These are phyloP conservation scores for Ceratoteleas bidentatus DNA, from an alignment of 1,140 invertebrate species.

Conservation along the genomic window DNA sequence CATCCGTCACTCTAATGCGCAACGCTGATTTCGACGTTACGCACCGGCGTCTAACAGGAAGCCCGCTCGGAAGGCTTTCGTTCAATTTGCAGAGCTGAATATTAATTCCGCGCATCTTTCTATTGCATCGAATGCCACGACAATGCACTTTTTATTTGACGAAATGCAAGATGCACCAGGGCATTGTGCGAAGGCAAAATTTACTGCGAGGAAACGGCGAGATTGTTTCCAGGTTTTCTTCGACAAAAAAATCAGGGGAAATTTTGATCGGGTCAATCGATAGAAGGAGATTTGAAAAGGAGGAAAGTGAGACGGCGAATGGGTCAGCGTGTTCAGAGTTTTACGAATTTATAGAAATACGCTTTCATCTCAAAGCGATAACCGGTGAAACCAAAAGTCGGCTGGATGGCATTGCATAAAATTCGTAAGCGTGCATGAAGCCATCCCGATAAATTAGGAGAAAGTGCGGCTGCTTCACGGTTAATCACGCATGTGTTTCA, in stretches of 20 bases:
- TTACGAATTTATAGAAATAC: constrained; percentile 6
- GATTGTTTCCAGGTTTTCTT: no score
- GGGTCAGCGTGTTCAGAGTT: neutral
- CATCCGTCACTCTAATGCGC: constrained; percentile 23
- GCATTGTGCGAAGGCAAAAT: no score
- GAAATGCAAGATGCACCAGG: neutral
- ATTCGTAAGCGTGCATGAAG: neutral
- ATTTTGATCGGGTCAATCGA: no score
- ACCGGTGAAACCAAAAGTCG: constrained; percentile 13
- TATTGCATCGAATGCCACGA: neutral
- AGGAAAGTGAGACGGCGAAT: no score
- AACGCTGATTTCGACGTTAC: constrained; percentile 32
- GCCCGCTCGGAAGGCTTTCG: constrained; percentile 31
- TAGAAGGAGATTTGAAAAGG: no score
- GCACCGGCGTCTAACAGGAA: constrained; percentile 36
- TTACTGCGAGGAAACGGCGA: no score
- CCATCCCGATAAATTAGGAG: neutral
- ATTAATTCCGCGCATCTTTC: constrained; percentile 6
- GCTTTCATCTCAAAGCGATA: constrained; percentile 17
- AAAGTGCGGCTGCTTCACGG: neutral
- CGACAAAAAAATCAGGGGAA: no score
- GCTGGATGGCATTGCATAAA: constrained; percentile 1
- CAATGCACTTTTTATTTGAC: neutral
- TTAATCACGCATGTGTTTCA: neutral
- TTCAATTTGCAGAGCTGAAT: constrained; percentile 13